phyloP scores from a whole-genome alignment of 2,888 invertebrate genomes.

The Volucella inflata region DNA sequence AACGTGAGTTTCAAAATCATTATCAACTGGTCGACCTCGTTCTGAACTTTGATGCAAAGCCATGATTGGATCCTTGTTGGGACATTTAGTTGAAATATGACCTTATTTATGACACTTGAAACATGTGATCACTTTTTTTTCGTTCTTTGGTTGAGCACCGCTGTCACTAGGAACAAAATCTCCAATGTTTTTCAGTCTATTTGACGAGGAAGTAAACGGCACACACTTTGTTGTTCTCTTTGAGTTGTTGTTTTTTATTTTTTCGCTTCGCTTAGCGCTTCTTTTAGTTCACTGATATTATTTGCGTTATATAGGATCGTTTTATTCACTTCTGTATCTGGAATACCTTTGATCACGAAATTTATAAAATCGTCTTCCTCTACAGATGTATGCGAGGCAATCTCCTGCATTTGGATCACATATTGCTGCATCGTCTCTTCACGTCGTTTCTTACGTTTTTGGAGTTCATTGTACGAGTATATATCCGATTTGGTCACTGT shows the following conservation, averaged over 20 bases:
- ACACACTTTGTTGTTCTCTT: not conserved
- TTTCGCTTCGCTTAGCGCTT: not conserved
- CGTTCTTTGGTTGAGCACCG: not conserved
- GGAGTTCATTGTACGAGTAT: no score
- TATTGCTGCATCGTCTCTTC: no score
- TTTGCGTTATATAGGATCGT: not conserved
- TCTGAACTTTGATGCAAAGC: not conserved
- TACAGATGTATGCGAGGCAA: not conserved
- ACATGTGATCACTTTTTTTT: not conserved
- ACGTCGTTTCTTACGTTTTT: no score
- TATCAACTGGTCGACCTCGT: not conserved
- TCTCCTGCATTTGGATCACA: no score
- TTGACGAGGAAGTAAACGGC: not conserved
- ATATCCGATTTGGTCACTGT: not conserved
- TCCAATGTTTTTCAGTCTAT: not conserved
- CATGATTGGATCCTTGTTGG: no score
- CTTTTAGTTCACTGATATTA: not conserved
- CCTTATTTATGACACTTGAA: not conserved
- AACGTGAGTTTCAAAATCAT: no score
- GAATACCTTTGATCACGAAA: conserved; percentile 2
- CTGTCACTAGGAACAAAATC: not conserved
- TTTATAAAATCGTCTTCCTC: not conserved
- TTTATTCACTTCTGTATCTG: not conserved
- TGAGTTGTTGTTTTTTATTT: not conserved
- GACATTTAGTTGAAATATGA: not conserved